phyloP scores from a whole-genome alignment of 2,113 vertebrate genomes.

The Monopterus albus region DNA sequence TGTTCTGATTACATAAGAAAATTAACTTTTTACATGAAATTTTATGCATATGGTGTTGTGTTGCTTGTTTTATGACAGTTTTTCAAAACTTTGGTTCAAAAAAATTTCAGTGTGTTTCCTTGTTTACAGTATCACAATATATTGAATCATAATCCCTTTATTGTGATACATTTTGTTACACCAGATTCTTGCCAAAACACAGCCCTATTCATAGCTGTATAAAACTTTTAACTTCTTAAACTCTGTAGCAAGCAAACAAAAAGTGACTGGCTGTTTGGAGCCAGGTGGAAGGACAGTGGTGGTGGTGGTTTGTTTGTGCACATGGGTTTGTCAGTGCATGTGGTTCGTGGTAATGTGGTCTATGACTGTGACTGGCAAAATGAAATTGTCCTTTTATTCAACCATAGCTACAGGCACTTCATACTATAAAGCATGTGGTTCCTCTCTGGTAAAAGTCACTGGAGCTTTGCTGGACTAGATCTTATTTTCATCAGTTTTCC shows the following conservation, averaged over 20 bases:
- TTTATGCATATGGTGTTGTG: no score
- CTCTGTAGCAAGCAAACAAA: conserved; percentile 34
- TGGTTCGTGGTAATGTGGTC: background rate
- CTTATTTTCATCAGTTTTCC: conserved; percentile 1
- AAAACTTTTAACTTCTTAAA: conserved; percentile 67
- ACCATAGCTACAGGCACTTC: background rate
- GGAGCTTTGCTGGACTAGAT: background rate
- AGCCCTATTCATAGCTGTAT: no score
- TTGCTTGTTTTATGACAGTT: no score
- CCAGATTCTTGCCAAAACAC: no score
- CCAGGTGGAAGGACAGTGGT: conserved; percentile 19
- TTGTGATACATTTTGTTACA: no score
- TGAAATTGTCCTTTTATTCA: background rate
- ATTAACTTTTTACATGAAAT: no score
- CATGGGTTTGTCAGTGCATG: background rate
- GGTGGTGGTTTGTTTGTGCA: background rate
- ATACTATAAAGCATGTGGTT: background rate
- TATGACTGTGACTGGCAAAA: no score
- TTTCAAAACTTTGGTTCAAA: no score
- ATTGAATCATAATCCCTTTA: no score
- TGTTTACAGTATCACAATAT: no score
- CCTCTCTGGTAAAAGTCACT: background rate
- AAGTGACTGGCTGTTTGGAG: conserved; percentile 44
- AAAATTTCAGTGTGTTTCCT: no score
- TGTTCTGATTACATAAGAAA: no score